These are phyloP conservation scores for Microcebus griseorufus DNA, from an alignment of 2,113 vertebrate genomes.

Conservation along the genomic window DNA sequence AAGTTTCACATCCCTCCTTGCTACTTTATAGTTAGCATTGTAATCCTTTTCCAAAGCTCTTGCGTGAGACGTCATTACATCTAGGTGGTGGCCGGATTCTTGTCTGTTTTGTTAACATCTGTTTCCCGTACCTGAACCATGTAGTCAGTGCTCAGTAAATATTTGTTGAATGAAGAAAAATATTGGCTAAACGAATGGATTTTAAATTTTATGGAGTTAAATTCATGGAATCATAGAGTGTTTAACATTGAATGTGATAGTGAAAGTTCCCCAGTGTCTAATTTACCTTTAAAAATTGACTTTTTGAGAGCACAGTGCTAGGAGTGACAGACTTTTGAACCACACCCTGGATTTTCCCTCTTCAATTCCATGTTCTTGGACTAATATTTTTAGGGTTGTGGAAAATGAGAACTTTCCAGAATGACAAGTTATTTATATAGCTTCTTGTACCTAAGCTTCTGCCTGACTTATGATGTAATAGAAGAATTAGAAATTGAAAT, in stretches of 20 bases:
- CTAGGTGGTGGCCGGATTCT: neutral
- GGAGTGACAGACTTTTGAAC: neutral
- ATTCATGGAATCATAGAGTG: neutral
- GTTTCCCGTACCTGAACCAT: neutral
- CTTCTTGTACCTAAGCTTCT: neutral
- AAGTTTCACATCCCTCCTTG: neutral
- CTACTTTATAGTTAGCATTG: neutral
- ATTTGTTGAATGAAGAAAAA: neutral
- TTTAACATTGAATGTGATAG: neutral
- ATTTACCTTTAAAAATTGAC: neutral
- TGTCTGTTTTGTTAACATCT: neutral
- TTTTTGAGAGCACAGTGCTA: neutral
- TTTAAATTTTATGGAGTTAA: neutral
- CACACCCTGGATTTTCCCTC: neutral
- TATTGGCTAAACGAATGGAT: neutral
- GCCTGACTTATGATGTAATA: neutral
- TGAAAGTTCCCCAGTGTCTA: neutral
- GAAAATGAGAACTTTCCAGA: constrained; percentile 52
- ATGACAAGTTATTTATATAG: neutral
- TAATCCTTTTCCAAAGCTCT: neutral
- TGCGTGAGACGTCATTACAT: neutral
- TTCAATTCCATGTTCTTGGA: neutral
- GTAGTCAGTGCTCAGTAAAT: neutral
- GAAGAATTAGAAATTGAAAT: neutral
- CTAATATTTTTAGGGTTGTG: constrained; percentile 9